Base-by-base conservation (phyloP, 2,888 invertebrate species). In the Cephus runcator region DNA sequence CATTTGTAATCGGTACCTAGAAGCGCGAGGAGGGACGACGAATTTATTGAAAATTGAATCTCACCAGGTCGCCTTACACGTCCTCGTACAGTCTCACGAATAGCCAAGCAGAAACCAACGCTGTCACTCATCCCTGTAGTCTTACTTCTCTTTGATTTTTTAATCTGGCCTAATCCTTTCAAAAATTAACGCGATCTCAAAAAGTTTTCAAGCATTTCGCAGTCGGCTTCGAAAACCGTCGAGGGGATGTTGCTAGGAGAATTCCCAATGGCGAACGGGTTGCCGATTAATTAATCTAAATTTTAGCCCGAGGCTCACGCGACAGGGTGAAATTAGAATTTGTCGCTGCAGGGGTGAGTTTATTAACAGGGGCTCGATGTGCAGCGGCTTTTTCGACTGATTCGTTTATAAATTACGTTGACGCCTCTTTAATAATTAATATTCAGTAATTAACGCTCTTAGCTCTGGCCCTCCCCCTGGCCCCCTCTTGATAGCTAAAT, bases 201-300 rank as follows among this genome's bases (percentile, higher is more conserved):
- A 40, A 56, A 23, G 9, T 56, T 23, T 23, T 23, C 4, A 23
- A 23, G 23, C 23, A 23, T 9, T 56, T 56, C 40, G 23, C 4
- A 56, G 40, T 23, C 23, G 2, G 40, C 40, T 23, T 23, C 9
- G 40, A 56, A 56, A 56, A 56, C 9, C 15, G 40, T 56, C 23
- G 23, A 56, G 23, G 40, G 40, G 12, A 34, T 11, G 74, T 34
- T 12, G 34, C 34, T 15, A 9, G 31, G 73, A 4, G 34, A 74
- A 11, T 34, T 35, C 74, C 6, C 23, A 30, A 34, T 74, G 34
- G 74, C 74, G 36, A 34, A n/a, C 56, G 76, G 77, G 83, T 86
- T 87, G 85, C 86, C 85, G 87, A 87, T 87, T 84, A 84, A 85
- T 85, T 86, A 82, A 85, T 87, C 84, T 80, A 81, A 84, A 85